Evolutionary conservation across 1,140 invertebrate species (phyloP).

Genomic region (Drosophila equinoxialis): DNA sequence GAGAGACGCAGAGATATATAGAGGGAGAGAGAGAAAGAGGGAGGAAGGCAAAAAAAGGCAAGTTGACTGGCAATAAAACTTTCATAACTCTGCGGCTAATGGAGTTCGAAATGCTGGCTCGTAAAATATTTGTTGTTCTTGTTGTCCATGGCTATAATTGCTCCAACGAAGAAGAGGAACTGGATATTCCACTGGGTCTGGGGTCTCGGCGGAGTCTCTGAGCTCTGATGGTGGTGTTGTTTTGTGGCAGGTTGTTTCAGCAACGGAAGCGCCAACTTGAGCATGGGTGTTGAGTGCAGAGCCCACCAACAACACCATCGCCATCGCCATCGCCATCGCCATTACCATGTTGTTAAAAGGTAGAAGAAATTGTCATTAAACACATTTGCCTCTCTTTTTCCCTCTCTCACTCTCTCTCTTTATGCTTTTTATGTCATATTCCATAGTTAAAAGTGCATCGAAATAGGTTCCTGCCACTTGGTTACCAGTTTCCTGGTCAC

Average conservation of each 20-base stretch:
- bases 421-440: slow-evolving; percentile 48
- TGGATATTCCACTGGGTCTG: background rate
- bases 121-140: slow-evolving; percentile 70
- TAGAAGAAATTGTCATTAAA: slow-evolving; percentile 75
- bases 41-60: slow-evolving; percentile 36
- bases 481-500: slow-evolving; percentile 38
- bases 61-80: slow-evolving; percentile 78
- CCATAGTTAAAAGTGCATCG: slow-evolving; percentile 50
- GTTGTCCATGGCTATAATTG: slow-evolving; percentile 58
- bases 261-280: slow-evolving; percentile 77
- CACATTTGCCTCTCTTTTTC: background rate
- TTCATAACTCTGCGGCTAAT: slow-evolving; percentile 80
- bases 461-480: background rate
- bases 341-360: slow-evolving; percentile 40
- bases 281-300: slow-evolving; percentile 17
- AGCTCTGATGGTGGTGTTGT: slow-evolving; percentile 18
- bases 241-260: slow-evolving; percentile 16
- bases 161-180: slow-evolving; percentile 43
- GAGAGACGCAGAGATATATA: background rate
- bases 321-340: too few species aligned
- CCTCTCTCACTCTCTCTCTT: background rate
- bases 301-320: slow-evolving; percentile 11
- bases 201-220: too few species aligned
- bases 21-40: background rate
- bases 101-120: slow-evolving; percentile 79